Conservation (phyloP, 2,113 vertebrate genomes). For the Hypanus sabinus region DNA sequence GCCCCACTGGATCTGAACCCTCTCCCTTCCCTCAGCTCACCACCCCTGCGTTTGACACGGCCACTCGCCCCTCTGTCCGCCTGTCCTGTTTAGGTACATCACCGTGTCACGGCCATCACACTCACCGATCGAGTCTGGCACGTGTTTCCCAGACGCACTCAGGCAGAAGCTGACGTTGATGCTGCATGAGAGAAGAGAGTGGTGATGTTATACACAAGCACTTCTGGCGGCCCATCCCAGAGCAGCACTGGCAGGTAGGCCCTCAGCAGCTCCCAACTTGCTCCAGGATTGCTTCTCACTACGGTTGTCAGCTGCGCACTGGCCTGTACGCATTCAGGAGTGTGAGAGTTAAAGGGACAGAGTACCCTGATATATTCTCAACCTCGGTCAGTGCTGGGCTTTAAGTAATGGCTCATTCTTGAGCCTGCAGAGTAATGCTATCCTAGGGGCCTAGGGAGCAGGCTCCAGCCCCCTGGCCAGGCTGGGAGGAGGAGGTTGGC, state of each 20-base stretch:
- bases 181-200: constrained; percentile 50
- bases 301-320: no score
- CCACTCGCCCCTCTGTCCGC: not conserved
- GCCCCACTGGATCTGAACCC: no score
- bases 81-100: not conserved
- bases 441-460: no score
- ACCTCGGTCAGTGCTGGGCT: no score
- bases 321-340: no score
- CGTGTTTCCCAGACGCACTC: constrained; percentile 76
- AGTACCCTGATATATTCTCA: no score
- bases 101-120: not conserved
- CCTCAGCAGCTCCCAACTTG: no score
- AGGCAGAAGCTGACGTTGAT: constrained; percentile 88
- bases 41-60: no score
- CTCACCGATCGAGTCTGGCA: constrained; percentile 74
- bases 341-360: not conserved
- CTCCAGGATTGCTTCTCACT: no score
- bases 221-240: not conserved
- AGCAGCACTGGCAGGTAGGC: no score
- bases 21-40: no score
- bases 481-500: not conserved
- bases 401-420: not conserved
- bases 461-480: no score
- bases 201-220: not conserved
- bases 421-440: not conserved